phyloP scores from a whole-genome alignment of 2,888 invertebrate genomes.

The Melipona bicolor region DNA sequence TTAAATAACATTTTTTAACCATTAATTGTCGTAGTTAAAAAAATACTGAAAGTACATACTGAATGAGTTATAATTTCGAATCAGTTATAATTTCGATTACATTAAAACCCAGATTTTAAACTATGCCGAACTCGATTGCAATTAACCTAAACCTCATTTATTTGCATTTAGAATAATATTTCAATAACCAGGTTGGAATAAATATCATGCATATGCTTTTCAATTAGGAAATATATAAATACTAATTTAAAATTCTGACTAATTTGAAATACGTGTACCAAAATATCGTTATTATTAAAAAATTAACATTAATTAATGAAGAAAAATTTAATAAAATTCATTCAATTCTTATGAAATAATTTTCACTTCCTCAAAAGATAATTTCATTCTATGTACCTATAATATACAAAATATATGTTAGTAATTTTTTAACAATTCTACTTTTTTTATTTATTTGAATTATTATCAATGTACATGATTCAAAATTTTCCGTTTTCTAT shows the following conservation, averaged over 20 bases:
- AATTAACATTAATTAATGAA: no score
- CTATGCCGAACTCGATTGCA: background rate
- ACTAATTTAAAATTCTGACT: background rate
- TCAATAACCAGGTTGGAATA: background rate
- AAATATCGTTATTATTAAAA: no score
- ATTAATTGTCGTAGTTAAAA: background rate
- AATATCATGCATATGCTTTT: background rate
- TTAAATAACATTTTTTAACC: background rate
- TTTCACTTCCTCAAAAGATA: no score
- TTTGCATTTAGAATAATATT: background rate
- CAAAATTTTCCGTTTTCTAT: no score
- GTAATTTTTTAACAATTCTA: no score
- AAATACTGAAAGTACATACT: constrained; percentile 3
- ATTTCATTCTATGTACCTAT: no score
- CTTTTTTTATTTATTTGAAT: no score
- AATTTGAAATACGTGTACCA: background rate
- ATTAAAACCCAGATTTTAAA: background rate
- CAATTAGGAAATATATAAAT: background rate
- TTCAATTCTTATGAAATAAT: no score
- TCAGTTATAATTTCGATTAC: constrained; percentile 6
- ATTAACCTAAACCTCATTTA: constrained; percentile 8
- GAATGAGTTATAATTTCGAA: background rate
- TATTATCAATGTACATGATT: no score
- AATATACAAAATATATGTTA: no score
- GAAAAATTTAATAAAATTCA: no score